Conservation (phyloP, 2,888 invertebrate genomes). For the Tricholauxania praeusta region DNA sequence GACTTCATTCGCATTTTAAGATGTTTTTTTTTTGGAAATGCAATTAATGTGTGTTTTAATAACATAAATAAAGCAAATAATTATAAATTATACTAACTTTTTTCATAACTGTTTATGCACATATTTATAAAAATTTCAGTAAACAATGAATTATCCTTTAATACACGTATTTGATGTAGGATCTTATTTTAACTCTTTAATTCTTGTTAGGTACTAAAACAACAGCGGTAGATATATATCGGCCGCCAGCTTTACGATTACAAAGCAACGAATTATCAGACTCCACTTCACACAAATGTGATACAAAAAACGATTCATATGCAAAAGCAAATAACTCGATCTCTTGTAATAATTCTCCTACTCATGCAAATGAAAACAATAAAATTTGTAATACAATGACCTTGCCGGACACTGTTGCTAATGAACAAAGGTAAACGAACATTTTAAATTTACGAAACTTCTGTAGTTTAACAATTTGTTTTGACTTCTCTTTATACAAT, state of each 20-base stretch:
- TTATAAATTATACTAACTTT: not conserved
- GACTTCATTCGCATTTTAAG: conserved; percentile 29
- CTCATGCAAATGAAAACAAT: conserved; percentile 48
- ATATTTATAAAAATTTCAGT: not conserved
- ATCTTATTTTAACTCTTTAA: not conserved
- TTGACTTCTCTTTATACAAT: conserved; percentile 46
- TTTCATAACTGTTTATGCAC: not conserved
- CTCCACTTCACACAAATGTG: conserved; percentile 2
- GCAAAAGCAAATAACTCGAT: conserved; percentile 46
- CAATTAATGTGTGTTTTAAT: not conserved
- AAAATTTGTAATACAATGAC: conserved; percentile 44
- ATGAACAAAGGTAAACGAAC: conserved; percentile 39
- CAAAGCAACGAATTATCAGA: conserved; percentile 41
- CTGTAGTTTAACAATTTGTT: conserved; percentile 49
- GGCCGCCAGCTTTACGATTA: conserved; percentile 70
- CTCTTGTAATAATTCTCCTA: conserved; percentile 53
- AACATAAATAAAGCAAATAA: conserved; percentile 2
- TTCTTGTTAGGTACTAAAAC: conserved; percentile 58
- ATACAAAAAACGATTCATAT: not conserved
- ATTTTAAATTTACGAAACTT: conserved; percentile 52
- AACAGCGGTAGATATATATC: conserved; percentile 69
- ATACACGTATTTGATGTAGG: not conserved
- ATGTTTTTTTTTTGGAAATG: conserved; percentile 1
- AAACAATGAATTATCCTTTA: not conserved
- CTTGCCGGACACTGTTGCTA: conserved; percentile 32